Evolutionary conservation across 2,888 invertebrate genomes (phyloP).

Genomic region (Nomada ferruginata): DNA sequence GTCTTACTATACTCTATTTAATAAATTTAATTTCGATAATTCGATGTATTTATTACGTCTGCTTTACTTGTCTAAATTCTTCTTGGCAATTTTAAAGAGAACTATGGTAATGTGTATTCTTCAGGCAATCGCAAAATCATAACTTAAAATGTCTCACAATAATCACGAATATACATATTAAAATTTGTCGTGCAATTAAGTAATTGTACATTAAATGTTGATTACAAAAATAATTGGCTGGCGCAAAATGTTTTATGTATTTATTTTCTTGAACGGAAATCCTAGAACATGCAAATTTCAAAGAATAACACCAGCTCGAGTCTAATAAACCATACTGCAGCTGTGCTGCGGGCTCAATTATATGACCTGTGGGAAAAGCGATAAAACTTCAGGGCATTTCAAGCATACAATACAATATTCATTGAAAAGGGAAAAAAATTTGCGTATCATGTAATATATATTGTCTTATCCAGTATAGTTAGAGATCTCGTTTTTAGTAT

Average conservation of each 20-base stretch:
- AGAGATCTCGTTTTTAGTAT: slow-evolving; percentile 46
- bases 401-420: slow-evolving; percentile 17
- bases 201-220: slow-evolving; percentile 37
- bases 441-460: slow-evolving; percentile 37
- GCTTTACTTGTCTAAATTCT: slow-evolving; percentile 31
- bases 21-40: slow-evolving; percentile 39
- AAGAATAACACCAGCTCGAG: background rate
- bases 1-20: slow-evolving; percentile 34
- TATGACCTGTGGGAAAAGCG: slow-evolving; percentile 35
- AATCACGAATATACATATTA: slow-evolving; percentile 9
- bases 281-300: background rate
- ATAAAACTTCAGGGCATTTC: slow-evolving; percentile 33
- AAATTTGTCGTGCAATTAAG: slow-evolving; percentile 20
- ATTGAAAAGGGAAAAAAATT: slow-evolving; percentile 24
- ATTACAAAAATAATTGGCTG: slow-evolving; percentile 38
- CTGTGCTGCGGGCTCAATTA: slow-evolving; percentile 3
- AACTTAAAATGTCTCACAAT: background rate
- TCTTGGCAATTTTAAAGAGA: background rate
- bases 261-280: background rate
- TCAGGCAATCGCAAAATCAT: background rate
- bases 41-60: slow-evolving; percentile 19
- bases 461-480: slow-evolving; percentile 21
- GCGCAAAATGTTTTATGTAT: slow-evolving; percentile 11
- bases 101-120: slow-evolving; percentile 1
- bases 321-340: slow-evolving; percentile 4